A percentile compares a stretch with the other conserved stretches of the same genome.
phyloP scores from a whole-genome alignment of 2,797 vertebrate genomes.

The Sebastes variabilis region DNA sequence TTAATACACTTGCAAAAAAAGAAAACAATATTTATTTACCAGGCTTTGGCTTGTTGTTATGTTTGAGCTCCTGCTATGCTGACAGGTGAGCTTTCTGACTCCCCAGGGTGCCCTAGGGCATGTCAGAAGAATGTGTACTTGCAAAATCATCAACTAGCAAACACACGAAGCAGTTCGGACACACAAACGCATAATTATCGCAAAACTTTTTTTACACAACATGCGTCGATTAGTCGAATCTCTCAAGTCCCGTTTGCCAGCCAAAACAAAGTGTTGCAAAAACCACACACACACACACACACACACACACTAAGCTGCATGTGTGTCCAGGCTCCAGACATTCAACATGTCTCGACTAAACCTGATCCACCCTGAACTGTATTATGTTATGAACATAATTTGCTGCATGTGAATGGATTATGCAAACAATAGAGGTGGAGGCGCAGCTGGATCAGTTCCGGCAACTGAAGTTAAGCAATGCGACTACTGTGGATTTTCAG shows the following conservation, averaged over 20 bases:
- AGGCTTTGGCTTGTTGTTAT: not conserved
- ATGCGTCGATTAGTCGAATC: not conserved
- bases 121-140: not conserved
- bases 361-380: conserved; percentile 2
- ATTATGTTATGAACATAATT: not conserved
- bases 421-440: not conserved
- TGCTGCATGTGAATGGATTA: not conserved
- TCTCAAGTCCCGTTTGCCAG: not conserved
- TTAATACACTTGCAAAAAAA: not conserved
- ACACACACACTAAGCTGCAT: not conserved
- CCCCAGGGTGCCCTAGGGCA: conserved; percentile 1
- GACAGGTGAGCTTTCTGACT: conserved; percentile 33
- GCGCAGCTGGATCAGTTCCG: not conserved
- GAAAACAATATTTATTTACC: not conserved
- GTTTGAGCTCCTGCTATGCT: conserved; percentile 14
- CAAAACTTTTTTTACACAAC: not conserved
- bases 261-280: not conserved
- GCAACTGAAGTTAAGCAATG: not conserved
- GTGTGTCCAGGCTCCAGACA: not conserved
- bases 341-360: conserved; percentile 21
- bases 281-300: conserved; percentile 5
- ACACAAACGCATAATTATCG: not conserved
- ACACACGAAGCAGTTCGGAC: not conserved
- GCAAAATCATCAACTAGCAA: conserved; percentile 12
- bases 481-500: not conserved